phyloP scores from a whole-genome alignment of 2,113 vertebrate genomes.

The Caranx melampygus region DNA sequence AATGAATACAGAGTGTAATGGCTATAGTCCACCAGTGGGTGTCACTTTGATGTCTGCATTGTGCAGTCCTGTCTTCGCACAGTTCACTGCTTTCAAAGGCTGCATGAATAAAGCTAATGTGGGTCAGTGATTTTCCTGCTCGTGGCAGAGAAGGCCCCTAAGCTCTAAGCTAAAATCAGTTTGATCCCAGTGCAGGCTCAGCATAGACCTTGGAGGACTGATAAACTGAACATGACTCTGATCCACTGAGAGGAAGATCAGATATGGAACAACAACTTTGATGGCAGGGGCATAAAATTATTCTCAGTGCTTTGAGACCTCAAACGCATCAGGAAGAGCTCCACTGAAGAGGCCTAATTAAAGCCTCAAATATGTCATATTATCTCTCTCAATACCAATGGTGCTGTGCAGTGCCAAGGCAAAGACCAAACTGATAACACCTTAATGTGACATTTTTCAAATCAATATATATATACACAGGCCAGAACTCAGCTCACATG shows the following conservation, averaged over 20 bases:
- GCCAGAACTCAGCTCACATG: not conserved
- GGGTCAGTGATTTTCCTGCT: conserved; percentile 65
- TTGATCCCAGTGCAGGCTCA: conserved; percentile 26
- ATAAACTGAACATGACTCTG: conserved; percentile 30
- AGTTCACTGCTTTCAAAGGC: conserved; percentile 31
- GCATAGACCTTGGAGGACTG: not conserved
- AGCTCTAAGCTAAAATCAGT: conserved; percentile 45
- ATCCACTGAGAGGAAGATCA: conserved; percentile 14
- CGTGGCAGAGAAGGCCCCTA: conserved; percentile 37
- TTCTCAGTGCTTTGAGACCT: conserved; percentile 2
- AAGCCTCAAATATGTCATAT: not conserved
- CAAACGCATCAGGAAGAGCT: not conserved
- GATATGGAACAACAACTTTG: conserved; percentile 18
- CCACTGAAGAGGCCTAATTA: not conserved
- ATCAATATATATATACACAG: not conserved
- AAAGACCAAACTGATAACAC: not conserved
- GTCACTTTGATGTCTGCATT: conserved; percentile 43
- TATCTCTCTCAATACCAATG: not conserved
- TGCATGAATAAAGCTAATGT: conserved; percentile 50
- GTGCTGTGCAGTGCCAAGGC: not conserved
- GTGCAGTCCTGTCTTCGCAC: conserved; percentile 26
- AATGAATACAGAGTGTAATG: conserved; percentile 34
- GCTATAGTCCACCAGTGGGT: conserved; percentile 52
- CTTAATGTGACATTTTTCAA: not conserved
- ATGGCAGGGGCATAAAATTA: not conserved